These are phyloP conservation scores for Hoplias malabaricus DNA, from an alignment of 2,113 vertebrate genomes.

Conservation along the genomic window DNA sequence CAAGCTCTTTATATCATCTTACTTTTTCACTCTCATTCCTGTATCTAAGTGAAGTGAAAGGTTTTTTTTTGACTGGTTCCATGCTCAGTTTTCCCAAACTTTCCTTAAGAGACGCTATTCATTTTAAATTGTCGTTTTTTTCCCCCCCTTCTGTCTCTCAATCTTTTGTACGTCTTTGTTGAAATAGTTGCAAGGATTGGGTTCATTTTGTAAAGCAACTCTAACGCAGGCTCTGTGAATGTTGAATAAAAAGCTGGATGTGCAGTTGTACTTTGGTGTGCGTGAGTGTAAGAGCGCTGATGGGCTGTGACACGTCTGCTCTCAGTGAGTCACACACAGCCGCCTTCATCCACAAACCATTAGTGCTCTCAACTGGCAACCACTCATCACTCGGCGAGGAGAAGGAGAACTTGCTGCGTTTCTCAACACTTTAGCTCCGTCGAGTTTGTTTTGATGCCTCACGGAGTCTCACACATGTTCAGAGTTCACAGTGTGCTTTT, in stretches of 20 bases:
- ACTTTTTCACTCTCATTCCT: not conserved
- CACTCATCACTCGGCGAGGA: slow-evolving; percentile 52
- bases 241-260: slow-evolving; percentile 44
- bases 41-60: not conserved
- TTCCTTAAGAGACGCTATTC: slow-evolving; percentile 54
- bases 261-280: slow-evolving; percentile 63
- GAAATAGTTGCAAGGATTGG: slow-evolving; percentile 68
- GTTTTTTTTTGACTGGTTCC: not conserved
- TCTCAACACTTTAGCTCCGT: slow-evolving; percentile 54
- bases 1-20: not conserved
- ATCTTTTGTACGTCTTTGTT: slow-evolving; percentile 61
- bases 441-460: slow-evolving; percentile 67
- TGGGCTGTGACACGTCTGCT: slow-evolving; percentile 68
- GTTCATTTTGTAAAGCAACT: slow-evolving; percentile 59
- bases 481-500: slow-evolving; percentile 61
- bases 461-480: slow-evolving; percentile 54
- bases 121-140: slow-evolving; percentile 58
- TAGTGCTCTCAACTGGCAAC: slow-evolving; percentile 59
- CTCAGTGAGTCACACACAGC: slow-evolving; percentile 62
- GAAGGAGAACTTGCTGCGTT: slow-evolving; percentile 53
- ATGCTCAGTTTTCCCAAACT: slow-evolving; percentile 62
- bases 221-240: slow-evolving; percentile 23
- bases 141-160: slow-evolving; percentile 59
- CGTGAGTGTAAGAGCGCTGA: slow-evolving; percentile 59
- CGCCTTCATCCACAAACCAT: slow-evolving; percentile 65